Conservation (phyloP, 2,797 vertebrate species). For the Pogoniulus pusillus region DNA sequence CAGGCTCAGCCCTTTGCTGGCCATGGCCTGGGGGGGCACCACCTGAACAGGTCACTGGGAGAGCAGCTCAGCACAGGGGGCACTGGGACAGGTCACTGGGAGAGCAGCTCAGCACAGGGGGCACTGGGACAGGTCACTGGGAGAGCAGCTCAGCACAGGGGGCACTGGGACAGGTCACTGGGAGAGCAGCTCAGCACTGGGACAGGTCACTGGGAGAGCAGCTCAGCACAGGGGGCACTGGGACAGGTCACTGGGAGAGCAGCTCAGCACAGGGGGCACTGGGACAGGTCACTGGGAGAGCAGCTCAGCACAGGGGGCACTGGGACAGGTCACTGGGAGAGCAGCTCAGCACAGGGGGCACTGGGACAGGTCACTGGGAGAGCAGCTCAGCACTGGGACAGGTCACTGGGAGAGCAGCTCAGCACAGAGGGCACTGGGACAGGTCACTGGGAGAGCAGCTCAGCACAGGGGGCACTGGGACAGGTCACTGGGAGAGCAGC, state of each 20-base stretch:
- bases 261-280: neutral
- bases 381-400: neutral
- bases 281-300: neutral
- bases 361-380: neutral
- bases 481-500: neutral
- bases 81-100: neutral
- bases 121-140: neutral
- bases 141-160: neutral
- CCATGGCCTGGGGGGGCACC: neutral
- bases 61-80: neutral
- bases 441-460: neutral
- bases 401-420: neutral
- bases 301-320: neutral
- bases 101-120: neutral
- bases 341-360: neutral
- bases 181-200: neutral
- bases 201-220: neutral
- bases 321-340: neutral
- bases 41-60: neutral
- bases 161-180: neutral
- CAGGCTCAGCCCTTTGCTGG: neutral
- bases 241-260: neutral
- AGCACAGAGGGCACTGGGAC: neutral
- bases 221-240: neutral
- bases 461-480: neutral